Conservation (phyloP, 2,888 invertebrate species). For the Acanthosepion esculentum region DNA sequence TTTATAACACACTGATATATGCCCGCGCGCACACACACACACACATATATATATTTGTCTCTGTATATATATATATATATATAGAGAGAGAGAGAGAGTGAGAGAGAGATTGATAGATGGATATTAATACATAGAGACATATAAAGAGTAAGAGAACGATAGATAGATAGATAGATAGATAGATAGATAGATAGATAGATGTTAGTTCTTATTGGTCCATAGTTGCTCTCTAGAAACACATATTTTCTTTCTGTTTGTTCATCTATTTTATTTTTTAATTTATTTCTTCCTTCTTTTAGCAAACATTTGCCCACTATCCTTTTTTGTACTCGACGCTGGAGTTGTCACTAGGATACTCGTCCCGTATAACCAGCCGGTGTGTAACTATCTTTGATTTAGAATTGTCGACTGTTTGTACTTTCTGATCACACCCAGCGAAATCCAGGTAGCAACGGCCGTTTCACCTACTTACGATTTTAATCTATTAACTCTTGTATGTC, state of each 20-base stretch:
- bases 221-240: no score
- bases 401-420: not conserved
- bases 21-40: no score
- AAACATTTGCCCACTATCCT: not conserved
- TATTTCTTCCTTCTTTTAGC: not conserved
- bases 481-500: not conserved
- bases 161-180: no score
- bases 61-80: no score
- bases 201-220: no score
- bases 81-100: no score
- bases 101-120: no score
- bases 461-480: not conserved
- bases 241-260: not conserved
- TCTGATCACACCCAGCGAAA: not conserved
- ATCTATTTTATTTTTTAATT: not conserved
- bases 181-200: no score
- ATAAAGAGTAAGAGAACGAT: no score
- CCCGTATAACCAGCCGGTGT: not conserved
- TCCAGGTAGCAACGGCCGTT: not conserved
- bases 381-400: not conserved
- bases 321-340: not conserved
- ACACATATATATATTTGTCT: no score
- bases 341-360: not conserved
- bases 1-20: no score
- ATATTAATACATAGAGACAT: no score